Percentiles rank a stretch among this genome's conserved stretches.
phyloP scores from a whole-genome alignment of 2,797 vertebrate species.

The Trematomus bernacchii region DNA sequence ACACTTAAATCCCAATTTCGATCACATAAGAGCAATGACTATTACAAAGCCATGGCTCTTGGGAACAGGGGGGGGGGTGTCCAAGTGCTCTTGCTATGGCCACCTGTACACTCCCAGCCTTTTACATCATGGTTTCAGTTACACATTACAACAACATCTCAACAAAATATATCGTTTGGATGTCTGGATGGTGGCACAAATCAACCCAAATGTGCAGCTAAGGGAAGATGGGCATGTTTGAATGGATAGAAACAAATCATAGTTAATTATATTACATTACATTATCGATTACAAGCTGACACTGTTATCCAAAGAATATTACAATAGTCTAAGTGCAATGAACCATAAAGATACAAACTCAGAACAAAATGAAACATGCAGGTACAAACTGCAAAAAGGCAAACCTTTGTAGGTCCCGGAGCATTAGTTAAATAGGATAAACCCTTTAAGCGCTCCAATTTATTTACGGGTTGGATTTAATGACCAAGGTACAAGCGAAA shows the following conservation, averaged over 20 bases:
- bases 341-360: no score
- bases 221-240: background rate
- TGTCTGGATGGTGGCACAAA: constrained; percentile 1
- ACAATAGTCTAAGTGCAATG: no score
- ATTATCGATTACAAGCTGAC: no score
- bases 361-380: no score
- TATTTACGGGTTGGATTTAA: no score
- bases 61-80: background rate
- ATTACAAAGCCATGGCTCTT: no score
- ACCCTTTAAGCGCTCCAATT: no score
- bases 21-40: background rate
- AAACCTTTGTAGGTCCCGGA: no score
- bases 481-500: no score
- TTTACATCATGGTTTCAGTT: background rate
- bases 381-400: no score
- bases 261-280: background rate
- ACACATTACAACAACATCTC: background rate
- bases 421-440: no score
- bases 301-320: no score
- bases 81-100: background rate
- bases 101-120: background rate
- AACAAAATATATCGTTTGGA: constrained; percentile 13
- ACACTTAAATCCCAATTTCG: background rate
- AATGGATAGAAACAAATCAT: constrained; percentile 17
- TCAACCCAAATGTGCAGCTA: constrained; percentile 9